Base-by-base conservation (phyloP, 1,140 invertebrate genomes). In the Drosophila baimaii region DNA sequence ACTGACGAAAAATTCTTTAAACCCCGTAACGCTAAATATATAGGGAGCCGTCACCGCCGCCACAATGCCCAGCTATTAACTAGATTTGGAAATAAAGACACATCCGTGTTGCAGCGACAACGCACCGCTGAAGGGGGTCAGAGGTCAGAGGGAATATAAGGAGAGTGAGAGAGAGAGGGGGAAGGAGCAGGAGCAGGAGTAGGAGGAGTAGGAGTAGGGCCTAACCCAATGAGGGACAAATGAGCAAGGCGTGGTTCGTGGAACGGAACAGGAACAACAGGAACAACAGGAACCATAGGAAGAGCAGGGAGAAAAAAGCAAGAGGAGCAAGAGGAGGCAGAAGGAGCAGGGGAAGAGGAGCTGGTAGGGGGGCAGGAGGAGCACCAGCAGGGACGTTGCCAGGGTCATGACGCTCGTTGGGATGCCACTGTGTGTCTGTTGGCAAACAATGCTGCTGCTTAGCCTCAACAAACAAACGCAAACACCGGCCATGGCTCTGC, bases 391-490 rank as follows among this genome's bases (percentile, higher is more conserved):
- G 51, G 12, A 35, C 37, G 46, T 44, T 73, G 62, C 44, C 43
- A 64, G 68, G 81, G 81, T 85, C 81, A 85, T 54, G 70, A 39
- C 43, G 43, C 25, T 49, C 19, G n/a, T n/a, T 21, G 19, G 57
- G 49, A 56, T 76, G 68, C 59, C 72, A 65, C n/a, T n/a, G n/a
- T n/a, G n/a, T 61, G 62, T 72, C 71, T 76, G 57, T 62, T 62
- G 52, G 68, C 63, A 77, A 84, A 79, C 77, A 79, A 73, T 79
- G 47, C 66, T 85, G 54, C 76, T 86, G 81, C 79, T 88, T 88
- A 88, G 83, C 72, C 68, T 79, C 77, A 61, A 47, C 83, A 83
- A 88, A 86, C 82, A 88, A 86, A 76, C 59, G 56, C 79, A 88
- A 88, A 73, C 76, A 70, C 77, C 49, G 33, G 63, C 31, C 54